These are phyloP conservation scores for Willowsia nigromaculata DNA, from an alignment of 2,888 invertebrate genomes.

Conservation along the genomic window DNA sequence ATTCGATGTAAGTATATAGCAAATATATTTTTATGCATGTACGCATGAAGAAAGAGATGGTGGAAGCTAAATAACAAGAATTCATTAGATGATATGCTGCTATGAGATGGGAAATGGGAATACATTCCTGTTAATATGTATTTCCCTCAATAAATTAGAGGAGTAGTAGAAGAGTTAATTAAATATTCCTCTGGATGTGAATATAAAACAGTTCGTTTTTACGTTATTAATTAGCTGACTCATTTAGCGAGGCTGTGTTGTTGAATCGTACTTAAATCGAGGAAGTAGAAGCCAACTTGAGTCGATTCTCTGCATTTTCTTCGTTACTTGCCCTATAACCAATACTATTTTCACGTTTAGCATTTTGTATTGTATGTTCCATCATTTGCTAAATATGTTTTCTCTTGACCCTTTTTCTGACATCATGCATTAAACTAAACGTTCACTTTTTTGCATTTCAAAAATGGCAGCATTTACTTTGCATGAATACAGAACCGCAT, in stretches of 20 bases:
- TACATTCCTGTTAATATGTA: slow-evolving; percentile 14
- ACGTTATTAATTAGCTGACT: slow-evolving; percentile 56
- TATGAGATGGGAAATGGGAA: slow-evolving; percentile 45
- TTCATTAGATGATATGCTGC: slow-evolving; percentile 26
- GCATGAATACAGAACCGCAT: no score
- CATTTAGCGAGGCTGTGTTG: slow-evolving; percentile 27
- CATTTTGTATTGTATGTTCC: no score
- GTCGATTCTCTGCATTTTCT: background rate
- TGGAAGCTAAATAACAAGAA: no score
- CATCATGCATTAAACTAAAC: no score
- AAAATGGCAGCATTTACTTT: no score
- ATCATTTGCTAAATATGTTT: no score
- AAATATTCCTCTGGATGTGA: slow-evolving; percentile 53
- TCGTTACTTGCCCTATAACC: no score
- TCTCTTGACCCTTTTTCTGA: no score
- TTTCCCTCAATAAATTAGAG: slow-evolving; percentile 37
- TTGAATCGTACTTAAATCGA: background rate
- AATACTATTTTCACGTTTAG: no score
- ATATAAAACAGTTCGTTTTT: slow-evolving; percentile 42
- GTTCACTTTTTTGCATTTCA: no score
- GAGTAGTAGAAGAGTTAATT: slow-evolving; percentile 11
- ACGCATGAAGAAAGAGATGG: no score
- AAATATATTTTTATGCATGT: background rate
- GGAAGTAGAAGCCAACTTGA: background rate
- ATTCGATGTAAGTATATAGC: background rate